Evolutionary conservation across 2,797 vertebrate genomes (phyloP).

Genomic region (Apodemus agrarius): DNA sequence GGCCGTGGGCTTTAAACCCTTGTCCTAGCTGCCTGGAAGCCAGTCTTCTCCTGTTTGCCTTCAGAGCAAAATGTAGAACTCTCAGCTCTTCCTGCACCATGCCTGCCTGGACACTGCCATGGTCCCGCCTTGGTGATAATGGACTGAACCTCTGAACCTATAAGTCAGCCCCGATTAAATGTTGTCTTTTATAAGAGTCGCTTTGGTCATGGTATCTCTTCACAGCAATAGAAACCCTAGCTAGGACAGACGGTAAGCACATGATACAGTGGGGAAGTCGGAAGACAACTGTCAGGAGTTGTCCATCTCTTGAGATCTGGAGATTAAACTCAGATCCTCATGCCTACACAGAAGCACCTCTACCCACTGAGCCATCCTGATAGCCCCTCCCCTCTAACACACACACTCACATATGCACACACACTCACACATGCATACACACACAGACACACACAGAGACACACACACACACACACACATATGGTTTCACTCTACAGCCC

Average conservation of each 20-base stretch:
- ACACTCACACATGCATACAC: neutral
- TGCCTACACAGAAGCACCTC: neutral
- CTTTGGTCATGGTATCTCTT: neutral
- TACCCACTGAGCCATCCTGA: neutral
- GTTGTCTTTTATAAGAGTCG: neutral
- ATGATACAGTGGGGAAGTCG: neutral
- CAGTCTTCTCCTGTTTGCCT: neutral
- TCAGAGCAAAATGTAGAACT: neutral
- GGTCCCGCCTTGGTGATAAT: neutral
- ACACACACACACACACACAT: neutral
- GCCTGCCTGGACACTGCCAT: neutral
- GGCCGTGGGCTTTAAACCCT: neutral
- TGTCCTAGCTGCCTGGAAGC: neutral
- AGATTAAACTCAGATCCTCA: neutral
- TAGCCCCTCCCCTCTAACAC: no score
- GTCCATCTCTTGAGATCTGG: neutral
- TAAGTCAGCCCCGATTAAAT: neutral
- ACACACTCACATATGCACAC: neutral
- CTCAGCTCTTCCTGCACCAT: neutral
- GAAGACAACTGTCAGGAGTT: neutral
- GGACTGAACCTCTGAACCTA: neutral
- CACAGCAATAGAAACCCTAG: neutral
- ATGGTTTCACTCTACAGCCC: no score
- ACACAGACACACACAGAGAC: neutral
- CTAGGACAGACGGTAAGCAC: neutral